These are phyloP conservation scores for Trichechus manatus DNA, from an alignment of 2,113 vertebrate genomes.

Conservation along the genomic window DNA sequence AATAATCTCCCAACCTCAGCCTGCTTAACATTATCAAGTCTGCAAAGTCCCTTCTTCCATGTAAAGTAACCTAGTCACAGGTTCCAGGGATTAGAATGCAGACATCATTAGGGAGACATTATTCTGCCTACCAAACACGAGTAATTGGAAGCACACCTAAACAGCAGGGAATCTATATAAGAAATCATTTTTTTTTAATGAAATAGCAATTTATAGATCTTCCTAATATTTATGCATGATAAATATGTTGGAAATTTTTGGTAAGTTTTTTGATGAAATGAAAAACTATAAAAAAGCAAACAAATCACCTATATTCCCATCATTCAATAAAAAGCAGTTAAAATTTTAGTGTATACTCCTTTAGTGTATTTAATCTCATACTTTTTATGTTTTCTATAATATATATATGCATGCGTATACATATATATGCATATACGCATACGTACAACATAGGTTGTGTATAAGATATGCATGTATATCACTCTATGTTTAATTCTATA, in stretches of 20 bases:
- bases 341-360: neutral
- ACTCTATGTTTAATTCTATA: no score
- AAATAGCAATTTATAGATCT: neutral
- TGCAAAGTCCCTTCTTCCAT: neutral
- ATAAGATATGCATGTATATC: neutral
- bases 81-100: neutral
- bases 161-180: neutral
- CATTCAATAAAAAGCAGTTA: neutral
- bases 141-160: neutral
- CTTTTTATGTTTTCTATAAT: no score
- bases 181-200: neutral
- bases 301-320: neutral
- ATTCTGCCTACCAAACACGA: neutral
- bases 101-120: neutral
- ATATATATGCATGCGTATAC: no score
- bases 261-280: neutral
- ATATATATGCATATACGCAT: neutral
- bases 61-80: neutral
- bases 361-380: neutral
- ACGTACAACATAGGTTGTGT: neutral
- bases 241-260: neutral
- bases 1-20: neutral
- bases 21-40: neutral
- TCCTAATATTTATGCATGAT: neutral
- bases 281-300: neutral